Percentiles rank a stretch among this genome's conserved stretches.
phyloP scores from a whole-genome alignment of 53 echinoderm and acorn worm species.

The Echinarachnius parma region DNA sequence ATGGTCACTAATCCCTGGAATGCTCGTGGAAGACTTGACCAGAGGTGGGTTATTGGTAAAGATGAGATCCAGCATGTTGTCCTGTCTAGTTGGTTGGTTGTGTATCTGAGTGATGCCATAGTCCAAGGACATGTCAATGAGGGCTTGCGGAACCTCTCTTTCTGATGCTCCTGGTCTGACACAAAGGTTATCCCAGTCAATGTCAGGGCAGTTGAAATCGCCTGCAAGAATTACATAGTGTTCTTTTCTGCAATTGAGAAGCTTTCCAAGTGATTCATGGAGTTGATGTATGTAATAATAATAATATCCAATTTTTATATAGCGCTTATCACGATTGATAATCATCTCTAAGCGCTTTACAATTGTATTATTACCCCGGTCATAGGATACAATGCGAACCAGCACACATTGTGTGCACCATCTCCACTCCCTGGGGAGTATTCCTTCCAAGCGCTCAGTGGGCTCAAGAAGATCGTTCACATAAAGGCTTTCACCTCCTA shows the following conservation, averaged over 20 bases:
- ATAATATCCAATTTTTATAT: no score
- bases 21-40: constrained; percentile 15
- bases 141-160: constrained; percentile 19
- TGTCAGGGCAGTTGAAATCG: constrained; percentile 33
- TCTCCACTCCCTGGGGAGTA: no score
- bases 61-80: constrained; percentile 35
- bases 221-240: constrained; percentile 32
- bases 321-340: no score
- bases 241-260: background rate
- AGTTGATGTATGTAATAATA: background rate
- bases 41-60: constrained; percentile 25
- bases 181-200: constrained; percentile 22
- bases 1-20: constrained; percentile 7
- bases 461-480: no score
- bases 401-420: no score
- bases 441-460: no score
- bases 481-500: no score
- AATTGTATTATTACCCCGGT: no score
- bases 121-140: constrained; percentile 4
- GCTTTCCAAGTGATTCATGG: background rate
- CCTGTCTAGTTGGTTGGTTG: background rate
- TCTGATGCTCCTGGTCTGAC: constrained; percentile 3
- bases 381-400: no score
- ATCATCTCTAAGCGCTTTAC: no score
- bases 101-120: constrained; percentile 9